Base-by-base conservation (phyloP, 2,113 vertebrate genomes). In the Amblyopsis rosae region DNA sequence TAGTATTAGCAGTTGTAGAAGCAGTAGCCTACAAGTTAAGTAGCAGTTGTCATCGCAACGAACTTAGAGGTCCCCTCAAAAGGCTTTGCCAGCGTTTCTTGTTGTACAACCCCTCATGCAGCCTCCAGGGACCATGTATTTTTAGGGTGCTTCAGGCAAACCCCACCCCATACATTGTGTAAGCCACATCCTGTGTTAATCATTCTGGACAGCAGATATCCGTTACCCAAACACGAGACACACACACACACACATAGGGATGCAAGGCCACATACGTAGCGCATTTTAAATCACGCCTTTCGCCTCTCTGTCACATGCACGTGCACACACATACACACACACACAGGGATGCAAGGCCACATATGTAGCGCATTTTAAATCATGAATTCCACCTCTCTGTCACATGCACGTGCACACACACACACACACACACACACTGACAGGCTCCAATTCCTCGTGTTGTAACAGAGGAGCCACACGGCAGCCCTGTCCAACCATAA, bases 381-480 rank as follows among this genome's bases (percentile, higher is more conserved):
- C n/a, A n/a, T n/a, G n/a, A n/a, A n/a, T n/a, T n/a, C n/a, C n/a
- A n/a, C 55, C 54, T 16, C 54, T 16, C 54, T 16, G 15, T 16
- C 55, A 57, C 13, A 62, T 56, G 59, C 46, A 63, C 63, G 47
- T 64, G n/a, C 58, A 58, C 55, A 59, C 41, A 65, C 50, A 48
- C 53, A 64, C 41, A 59, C 70, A 73, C 70, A 58, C 73, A 79
- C 68, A 73, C 62, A 79, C 71, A 70, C 76, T 80, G 76, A 62
- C 65, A 67, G 73, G 68, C 78, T 88, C 80, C 58, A 66, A 73
- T 91, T 91, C 88, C 87, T 71, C 59, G 58, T 79, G 72, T 72
- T 9, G 70, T 69, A 66, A 65, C 70, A 72, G 83, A 87, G 77
- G 87, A 82, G 79, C 72, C 59, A 74, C 81, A 7, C 82, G 75